These are phyloP conservation scores for Eulemur albifrons DNA, from an alignment of 2,797 vertebrate species.

Conservation along the genomic window DNA sequence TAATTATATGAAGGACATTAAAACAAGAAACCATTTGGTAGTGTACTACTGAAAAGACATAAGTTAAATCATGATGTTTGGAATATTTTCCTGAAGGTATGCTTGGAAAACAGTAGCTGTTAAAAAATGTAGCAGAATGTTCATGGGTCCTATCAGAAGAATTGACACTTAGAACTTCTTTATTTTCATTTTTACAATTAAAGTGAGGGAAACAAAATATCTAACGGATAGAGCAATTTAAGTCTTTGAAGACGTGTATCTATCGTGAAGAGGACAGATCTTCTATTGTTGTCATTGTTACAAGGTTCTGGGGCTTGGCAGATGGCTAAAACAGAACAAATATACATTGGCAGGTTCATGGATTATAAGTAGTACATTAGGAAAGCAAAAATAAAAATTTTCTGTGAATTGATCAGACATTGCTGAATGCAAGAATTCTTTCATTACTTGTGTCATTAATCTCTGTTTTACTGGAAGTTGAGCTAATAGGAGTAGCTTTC, in stretches of 20 bases:
- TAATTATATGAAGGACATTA: not conserved
- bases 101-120: not conserved
- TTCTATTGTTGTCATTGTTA: not conserved
- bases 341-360: not conserved
- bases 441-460: not conserved
- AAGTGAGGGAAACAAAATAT: not conserved
- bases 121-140: not conserved
- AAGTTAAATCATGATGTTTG: not conserved
- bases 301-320: not conserved
- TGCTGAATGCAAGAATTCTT: not conserved
- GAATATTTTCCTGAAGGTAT: not conserved
- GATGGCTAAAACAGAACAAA: not conserved
- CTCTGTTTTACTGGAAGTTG: not conserved
- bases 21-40: not conserved
- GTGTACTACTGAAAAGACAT: not conserved
- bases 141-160: not conserved
- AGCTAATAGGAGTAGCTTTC: not conserved
- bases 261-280: not conserved
- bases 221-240: not conserved
- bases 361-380: not conserved
- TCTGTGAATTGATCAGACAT: not conserved
- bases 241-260: not conserved
- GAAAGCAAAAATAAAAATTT: not conserved
- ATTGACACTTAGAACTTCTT: not conserved
- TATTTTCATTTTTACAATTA: not conserved